These are phyloP conservation scores for Zaprionus bogoriensis DNA, from an alignment of 2,888 invertebrate species.

Conservation along the genomic window DNA sequence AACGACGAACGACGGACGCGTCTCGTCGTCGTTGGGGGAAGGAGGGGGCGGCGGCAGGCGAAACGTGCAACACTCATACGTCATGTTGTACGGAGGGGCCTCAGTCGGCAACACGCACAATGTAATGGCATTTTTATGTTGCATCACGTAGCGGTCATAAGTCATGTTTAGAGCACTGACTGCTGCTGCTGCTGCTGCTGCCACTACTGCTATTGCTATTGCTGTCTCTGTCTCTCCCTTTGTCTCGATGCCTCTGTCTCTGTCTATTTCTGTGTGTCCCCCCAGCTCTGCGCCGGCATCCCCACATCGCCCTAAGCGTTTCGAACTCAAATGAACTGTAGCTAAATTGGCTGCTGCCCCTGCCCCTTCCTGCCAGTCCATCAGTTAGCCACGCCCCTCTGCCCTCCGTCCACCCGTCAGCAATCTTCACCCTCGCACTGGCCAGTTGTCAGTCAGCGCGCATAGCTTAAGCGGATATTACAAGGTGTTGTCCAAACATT, in stretches of 20 bases:
- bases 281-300: neutral
- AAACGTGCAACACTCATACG: constrained; percentile 79
- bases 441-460: constrained; percentile 67
- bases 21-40: no score
- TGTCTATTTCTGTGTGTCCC: neutral
- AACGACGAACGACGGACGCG: constrained; percentile 9
- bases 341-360: constrained; percentile 57
- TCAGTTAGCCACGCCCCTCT: neutral
- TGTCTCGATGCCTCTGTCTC: neutral
- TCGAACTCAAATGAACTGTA: constrained; percentile 74
- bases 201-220: constrained; percentile 49
- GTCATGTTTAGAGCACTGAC: constrained; percentile 81
- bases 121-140: constrained; percentile 81
- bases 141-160: constrained; percentile 82
- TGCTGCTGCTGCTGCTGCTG: constrained; percentile 47
- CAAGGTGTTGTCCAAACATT: constrained; percentile 81
- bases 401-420: no score
- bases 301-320: constrained; percentile 25
- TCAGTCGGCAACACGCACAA: constrained; percentile 61
- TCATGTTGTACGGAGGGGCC: constrained; percentile 65
- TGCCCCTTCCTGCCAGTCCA: constrained; percentile 6
- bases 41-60: constrained; percentile 19
- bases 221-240: constrained; percentile 19
- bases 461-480: constrained; percentile 77
- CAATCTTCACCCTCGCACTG: constrained; percentile 28